Base-by-base conservation (phyloP, 2,113 vertebrate genomes). In the Paralichthys olivaceus region DNA sequence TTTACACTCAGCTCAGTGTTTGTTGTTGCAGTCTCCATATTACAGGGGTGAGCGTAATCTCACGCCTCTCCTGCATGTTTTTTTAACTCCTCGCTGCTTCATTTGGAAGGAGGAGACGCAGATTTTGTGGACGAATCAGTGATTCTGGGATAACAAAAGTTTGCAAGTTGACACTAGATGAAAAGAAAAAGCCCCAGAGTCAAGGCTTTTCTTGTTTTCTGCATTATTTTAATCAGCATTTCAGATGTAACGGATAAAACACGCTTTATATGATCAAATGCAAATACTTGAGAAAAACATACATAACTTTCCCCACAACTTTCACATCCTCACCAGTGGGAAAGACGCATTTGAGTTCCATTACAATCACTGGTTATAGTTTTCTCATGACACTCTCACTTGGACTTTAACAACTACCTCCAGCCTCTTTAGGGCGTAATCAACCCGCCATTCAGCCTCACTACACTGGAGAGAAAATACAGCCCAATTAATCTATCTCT, bases 21-120 rank as follows among this genome's bases (percentile, higher is more conserved):
- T 90, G 84, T 86, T 91, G 77, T 77, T 82, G 78, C 69, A 76
- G 83, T 86, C 74, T 85, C 73, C 32, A 3, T n/a, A 67, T 87
- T 77, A 80, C 80, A 82, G 63, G 64, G 25, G 61, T 6, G 76
- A 69, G 26, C 5, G 65, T 77, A 58, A 81, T 65, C 72, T 77
- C 62, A n/a, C 64, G 65, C 37, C 66, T 25, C 63, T 53, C 19
- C 59, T 51, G 57, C 20, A 17, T 49, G n/a, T 69, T 80, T 69
- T 37, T 57, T 45, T 74, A 74, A 75, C 60, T 64, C 70, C 49
- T 72, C 49, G 1, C 37, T 64, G 79, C 81, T 84, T 83, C 40
- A 57, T 62, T 75, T 76, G 73, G 81, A 81, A n/a, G 65, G 66
- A 11, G 57, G 54, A 32, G 32, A n/a, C 13, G 71, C 66, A 37